Conservation (phyloP, 1,140 invertebrate genomes). For the Philaenus spumarius region DNA sequence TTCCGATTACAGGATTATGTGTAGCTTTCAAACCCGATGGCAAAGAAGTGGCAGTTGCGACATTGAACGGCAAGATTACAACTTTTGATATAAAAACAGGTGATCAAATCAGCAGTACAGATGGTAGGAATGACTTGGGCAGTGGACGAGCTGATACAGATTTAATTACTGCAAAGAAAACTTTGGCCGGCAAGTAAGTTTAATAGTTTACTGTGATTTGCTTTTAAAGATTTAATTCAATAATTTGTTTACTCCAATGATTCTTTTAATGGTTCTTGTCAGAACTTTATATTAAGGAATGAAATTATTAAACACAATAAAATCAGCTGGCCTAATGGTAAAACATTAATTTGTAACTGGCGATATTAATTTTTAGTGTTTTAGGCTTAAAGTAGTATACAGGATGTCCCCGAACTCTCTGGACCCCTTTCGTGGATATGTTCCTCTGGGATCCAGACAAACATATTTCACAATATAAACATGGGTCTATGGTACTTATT, state of each 20-base stretch:
- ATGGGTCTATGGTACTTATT: no score
- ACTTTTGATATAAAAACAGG: conserved; percentile 71
- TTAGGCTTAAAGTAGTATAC: no score
- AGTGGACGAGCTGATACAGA: conserved; percentile 76
- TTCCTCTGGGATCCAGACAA: no score
- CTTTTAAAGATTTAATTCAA: conserved; percentile 4
- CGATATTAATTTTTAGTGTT: no score
- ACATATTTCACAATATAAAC: no score
- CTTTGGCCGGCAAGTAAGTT: conserved; percentile 74
- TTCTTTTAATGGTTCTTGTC: background rate
- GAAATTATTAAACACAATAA: no score
- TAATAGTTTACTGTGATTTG: background rate
- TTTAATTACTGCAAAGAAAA: conserved; percentile 80
- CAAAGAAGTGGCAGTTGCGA: conserved; percentile 83
- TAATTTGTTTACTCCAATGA: background rate
- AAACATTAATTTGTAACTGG: no score
- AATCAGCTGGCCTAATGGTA: no score
- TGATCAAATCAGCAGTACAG: conserved; percentile 68
- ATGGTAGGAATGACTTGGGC: conserved; percentile 83
- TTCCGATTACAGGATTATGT: conserved; percentile 49
- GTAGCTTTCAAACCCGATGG: conserved; percentile 85
- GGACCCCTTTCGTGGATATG: no score
- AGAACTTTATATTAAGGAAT: no score
- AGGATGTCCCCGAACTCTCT: no score
- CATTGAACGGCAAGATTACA: conserved; percentile 80